phyloP scores from a whole-genome alignment of 2,888 invertebrate species.

The Calliopum simillimum region DNA sequence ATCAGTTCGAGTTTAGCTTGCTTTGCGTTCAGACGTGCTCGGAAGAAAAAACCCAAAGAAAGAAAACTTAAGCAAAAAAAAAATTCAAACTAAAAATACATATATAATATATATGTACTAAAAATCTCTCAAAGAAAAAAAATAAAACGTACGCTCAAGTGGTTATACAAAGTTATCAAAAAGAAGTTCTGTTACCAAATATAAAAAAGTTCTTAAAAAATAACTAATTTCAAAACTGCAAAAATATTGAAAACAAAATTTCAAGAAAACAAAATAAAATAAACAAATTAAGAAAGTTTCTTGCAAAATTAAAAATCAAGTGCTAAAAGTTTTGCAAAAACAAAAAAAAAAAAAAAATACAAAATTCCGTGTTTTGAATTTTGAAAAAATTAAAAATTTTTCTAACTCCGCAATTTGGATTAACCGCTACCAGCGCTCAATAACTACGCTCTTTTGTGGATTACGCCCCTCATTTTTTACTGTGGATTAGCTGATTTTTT shows the following conservation, averaged over 20 bases:
- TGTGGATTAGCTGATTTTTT: constrained; percentile 46
- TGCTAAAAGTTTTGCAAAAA: not conserved
- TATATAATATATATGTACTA: not conserved
- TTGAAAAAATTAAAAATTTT: too few species aligned
- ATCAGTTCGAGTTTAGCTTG: constrained; percentile 66
- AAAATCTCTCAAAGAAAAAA: constrained; percentile 17
- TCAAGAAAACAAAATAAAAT: constrained; percentile 31
- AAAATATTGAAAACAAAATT: constrained; percentile 42
- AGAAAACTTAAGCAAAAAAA: constrained; percentile 33
- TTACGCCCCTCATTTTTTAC: constrained; percentile 40
- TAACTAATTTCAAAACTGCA: too few species aligned
- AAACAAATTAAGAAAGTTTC: constrained; percentile 14
- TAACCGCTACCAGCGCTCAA: constrained; percentile 27
- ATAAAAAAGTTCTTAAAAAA: not conserved
- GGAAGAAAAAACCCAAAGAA: constrained; percentile 48
- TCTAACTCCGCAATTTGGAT: constrained; percentile 4
- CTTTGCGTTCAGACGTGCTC: constrained; percentile 62
- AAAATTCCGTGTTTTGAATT: too few species aligned
- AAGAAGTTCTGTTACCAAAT: constrained; percentile 9
- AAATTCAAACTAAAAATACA: constrained; percentile 6
- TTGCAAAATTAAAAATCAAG: not conserved
- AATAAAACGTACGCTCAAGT: constrained; percentile 16
- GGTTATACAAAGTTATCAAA: not conserved
- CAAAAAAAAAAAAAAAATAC: too few species aligned
- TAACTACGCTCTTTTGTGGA: constrained; percentile 42